Percentiles rank a stretch among this genome's conserved stretches.
Evolutionary conservation across 2,113 vertebrate genomes (phyloP).

Genomic region (Gambusia affinis): DNA sequence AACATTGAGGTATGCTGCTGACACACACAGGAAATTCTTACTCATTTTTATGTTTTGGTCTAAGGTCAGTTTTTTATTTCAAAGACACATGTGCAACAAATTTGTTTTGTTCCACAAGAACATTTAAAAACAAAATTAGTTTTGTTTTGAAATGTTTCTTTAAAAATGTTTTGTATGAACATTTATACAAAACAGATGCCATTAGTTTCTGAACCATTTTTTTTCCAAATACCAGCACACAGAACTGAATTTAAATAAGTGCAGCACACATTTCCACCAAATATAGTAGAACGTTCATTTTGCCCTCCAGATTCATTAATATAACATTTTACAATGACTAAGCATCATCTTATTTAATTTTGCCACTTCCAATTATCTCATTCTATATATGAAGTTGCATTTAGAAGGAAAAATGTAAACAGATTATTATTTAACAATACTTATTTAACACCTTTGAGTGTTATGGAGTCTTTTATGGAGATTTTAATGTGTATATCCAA

Average conservation of each 20-base stretch:
- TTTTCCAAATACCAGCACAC: no score
- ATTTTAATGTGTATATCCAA: neutral
- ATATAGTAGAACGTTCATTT: neutral
- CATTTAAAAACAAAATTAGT: no score
- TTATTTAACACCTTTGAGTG: neutral
- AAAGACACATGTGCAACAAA: no score
- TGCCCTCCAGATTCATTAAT: neutral
- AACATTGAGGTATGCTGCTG: neutral
- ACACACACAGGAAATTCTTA: neutral
- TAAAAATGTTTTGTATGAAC: no score
- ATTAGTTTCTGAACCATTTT: neutral
- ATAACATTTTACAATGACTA: neutral
- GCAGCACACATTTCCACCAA: no score
- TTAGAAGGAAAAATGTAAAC: neutral
- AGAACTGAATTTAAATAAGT: no score
- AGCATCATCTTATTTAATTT: neutral
- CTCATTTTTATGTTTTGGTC: neutral
- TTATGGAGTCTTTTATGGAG: neutral
- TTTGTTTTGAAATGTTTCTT: no score
- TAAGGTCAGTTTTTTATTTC: neutral
- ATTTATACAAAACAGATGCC: neutral
- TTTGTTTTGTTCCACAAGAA: neutral
- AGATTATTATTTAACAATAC: neutral
- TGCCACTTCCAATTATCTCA: neutral
- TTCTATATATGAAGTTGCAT: neutral